phyloP scores from a whole-genome alignment of 2,797 vertebrate species.

The Muscicapa striata region DNA sequence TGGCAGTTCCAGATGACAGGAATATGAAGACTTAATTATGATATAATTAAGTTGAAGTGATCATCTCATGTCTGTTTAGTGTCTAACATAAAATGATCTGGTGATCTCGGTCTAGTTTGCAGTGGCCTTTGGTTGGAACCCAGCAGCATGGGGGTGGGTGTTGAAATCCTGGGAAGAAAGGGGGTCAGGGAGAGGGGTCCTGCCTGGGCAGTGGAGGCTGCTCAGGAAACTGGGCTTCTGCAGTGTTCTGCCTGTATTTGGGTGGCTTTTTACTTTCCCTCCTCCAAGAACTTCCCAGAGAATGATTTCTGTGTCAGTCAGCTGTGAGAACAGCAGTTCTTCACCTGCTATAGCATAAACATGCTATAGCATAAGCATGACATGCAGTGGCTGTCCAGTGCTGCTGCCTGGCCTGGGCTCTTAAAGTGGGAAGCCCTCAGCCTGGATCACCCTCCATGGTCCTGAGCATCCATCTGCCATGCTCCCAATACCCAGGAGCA shows the following conservation, averaged over 20 bases:
- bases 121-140: background rate
- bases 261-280: background rate
- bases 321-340: background rate
- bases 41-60: slow-evolving; percentile 37
- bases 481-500: background rate
- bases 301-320: background rate
- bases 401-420: background rate
- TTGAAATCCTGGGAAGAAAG: fast-evolving
- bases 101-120: background rate
- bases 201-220: background rate
- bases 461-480: background rate
- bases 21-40: slow-evolving; percentile 48
- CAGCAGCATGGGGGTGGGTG: fast-evolving
- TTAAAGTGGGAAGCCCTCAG: background rate
- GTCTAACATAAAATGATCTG: background rate
- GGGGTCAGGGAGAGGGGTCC: background rate
- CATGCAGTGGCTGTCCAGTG: background rate
- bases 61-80: slow-evolving; percentile 17
- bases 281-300: background rate
- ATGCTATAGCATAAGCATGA: background rate
- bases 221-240: background rate
- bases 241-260: background rate
- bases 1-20: slow-evolving; percentile 46
- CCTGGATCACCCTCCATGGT: background rate
- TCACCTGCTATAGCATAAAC: background rate